Evolutionary conservation across 2,113 vertebrate species (phyloP), one percentile per base, ranked within the genome.

Genomic region (Psophia crepitans): DNA sequence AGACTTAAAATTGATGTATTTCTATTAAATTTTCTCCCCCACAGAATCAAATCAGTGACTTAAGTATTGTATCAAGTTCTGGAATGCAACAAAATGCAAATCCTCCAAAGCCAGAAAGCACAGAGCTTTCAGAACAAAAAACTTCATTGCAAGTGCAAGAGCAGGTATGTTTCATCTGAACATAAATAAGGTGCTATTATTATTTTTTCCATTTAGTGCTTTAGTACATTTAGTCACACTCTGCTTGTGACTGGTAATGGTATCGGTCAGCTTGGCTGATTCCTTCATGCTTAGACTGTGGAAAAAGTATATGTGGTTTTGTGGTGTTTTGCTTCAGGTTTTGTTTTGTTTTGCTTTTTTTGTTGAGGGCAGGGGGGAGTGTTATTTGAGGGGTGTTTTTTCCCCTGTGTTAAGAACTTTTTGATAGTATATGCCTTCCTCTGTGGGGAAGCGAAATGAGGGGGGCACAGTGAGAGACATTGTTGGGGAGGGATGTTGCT

Each of bases 1-100:
- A 41, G 35, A 43, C 53, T 63, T 74, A 64, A 80, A 90, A 57
- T 19, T 56, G 12, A 54, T 21, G 5, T 43, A 12, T 74, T 53
- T 68, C 19, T 76, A 16, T 23, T 32, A 14, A 19, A 39, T 32
- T 53, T 27, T 33, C 77, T 66, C 64, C 81, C 10, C 3, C 32
- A 44, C 83, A 98, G 98, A 98, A 97, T 95, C 98, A 98, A 77
- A 96, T 98, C 78, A 97, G 19, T 8, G 98, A 98, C 54, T 95
- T 98, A 41, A 97, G 89, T 94, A 78, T 94, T 80, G 43, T 96
- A 89, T 98, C 97, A 75, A 98, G 96, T 90, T 97, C 95, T 96
- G 97, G 96, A 71, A 93, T 97, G 51, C 96, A 98, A 37, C 97
- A 97, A 90, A 97, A 97, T 84, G 75, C 92, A 95, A 97, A 97